Base-by-base conservation (phyloP, 2,797 vertebrate genomes). In the Hypotaenidia philippensis region DNA sequence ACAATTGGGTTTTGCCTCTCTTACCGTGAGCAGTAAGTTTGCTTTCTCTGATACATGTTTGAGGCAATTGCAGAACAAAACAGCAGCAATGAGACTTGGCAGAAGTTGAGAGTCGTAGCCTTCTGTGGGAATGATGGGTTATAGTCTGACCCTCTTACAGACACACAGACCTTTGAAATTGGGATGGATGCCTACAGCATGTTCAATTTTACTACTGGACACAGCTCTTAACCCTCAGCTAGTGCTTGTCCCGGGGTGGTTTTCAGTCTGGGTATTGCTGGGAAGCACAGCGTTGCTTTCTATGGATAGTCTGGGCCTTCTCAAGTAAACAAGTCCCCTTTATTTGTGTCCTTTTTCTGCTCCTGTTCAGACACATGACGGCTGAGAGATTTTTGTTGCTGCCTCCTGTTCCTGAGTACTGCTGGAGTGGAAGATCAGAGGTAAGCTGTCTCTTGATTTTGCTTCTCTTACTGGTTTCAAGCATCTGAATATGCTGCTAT, bases 1-100 rank as follows among this genome's bases (percentile, higher is more conserved):
- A 59, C 1, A 0, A 1, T 13, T 38, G 18, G 3, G 2, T 83
- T 83, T 76, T 90, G 41, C 13, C 32, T 2, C 0, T 70, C 44
- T 71, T 12, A 7, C 25, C 7, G 26, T 85, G 15, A 90, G 34
- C 29, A 36, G 27, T 41, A 60, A 49, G 36, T 59, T 66, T 2
- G 7, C n/a, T 66, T 69, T 63, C 18, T 27, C 20, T 60, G 55
- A 9, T 69, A 47, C 40, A 5, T 25, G 22, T 11, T 4, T 80
- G 32, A 77, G 19, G 11, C n/a, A 55, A 41, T 71, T 75, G 27
- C 26, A n/a, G 49, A 53, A 16, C 19, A 65, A 49, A 82, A 25
- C 31, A 78, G 20, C 18, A 71, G 12, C 31, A 53, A 22, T 8
- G 25, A 81, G 41, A 15, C 31, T 12, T 4, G 25, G n/a, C 17